Conservation (phyloP, 2,797 vertebrate species). For the Selene dorsalis region DNA sequence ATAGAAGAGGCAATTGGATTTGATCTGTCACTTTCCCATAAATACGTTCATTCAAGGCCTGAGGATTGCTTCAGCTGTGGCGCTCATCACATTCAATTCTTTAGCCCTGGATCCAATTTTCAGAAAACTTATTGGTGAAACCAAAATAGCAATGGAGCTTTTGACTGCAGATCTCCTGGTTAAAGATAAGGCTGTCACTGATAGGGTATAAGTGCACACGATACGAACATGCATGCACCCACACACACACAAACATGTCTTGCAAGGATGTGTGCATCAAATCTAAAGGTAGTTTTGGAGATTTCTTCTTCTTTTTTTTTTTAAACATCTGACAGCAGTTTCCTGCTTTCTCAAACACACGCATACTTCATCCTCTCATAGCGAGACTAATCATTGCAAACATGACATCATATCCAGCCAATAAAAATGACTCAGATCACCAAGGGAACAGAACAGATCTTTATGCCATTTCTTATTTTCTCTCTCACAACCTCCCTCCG, state of each 20-base stretch:
- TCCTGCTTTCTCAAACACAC: constrained; percentile 44
- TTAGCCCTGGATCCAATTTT: constrained; percentile 75
- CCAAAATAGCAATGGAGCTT: constrained; percentile 67
- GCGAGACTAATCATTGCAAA: constrained; percentile 63
- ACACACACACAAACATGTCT: background rate
- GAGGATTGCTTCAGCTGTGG: constrained; percentile 70
- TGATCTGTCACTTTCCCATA: constrained; percentile 74
- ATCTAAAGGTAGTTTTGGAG: constrained; percentile 1
- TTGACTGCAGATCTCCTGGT: constrained; percentile 53
- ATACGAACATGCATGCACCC: background rate
- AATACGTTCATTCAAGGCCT: constrained; percentile 65
- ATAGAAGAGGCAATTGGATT: constrained; percentile 73
- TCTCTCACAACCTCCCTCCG: constrained; percentile 14
- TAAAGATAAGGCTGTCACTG: constrained; percentile 38
- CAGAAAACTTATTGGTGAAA: constrained; percentile 69
- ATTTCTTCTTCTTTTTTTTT: constrained; percentile 2
- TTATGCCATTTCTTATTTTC: constrained; percentile 36
- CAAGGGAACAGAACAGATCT: constrained; percentile 70
- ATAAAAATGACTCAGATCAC: constrained; percentile 73
- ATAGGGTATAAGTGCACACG: constrained; percentile 15
- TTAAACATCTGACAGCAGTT: constrained; percentile 41
- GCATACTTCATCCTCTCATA: constrained; percentile 40
- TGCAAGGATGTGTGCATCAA: background rate
- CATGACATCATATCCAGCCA: constrained; percentile 57
- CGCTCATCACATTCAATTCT: constrained; percentile 73